Base-by-base conservation (phyloP, 1,140 invertebrate genomes). In the Delia radicum region DNA sequence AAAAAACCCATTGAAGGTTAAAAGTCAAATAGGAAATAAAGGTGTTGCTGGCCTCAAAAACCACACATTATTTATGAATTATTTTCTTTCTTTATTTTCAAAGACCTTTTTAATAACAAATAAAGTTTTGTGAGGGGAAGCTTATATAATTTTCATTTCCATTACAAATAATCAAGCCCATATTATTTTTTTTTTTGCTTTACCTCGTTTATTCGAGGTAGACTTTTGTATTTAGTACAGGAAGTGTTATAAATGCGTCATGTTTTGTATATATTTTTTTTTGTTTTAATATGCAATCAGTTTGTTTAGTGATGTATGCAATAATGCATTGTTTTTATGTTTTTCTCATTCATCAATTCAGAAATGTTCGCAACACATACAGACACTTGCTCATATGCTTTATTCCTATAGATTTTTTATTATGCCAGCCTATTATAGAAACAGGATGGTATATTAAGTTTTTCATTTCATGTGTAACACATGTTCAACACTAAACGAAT, bases 241-340 rank as follows among this genome's bases (percentile, higher is more conserved):
- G 46, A 55, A 21, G 48, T 21, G 48, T 55, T 55, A 55, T 55
- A 55, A 55, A 55, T 55, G 48, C 48, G 48, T 55, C 48, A 55
- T 55, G n/a, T n/a, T n/a, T n/a, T n/a, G n/a, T n/a, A n/a, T n/a
- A n/a, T n/a, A n/a, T n/a, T n/a, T n/a, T n/a, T n/a, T n/a, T 55
- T 55, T 55, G 48, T n/a, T 55, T 55, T 55, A 55, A 55, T 55
- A 55, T 55, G 48, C 48, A 55, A 55, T 55, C 48, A 55, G 24
- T 18, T 55, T 55, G 48, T 55, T 55, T 55, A 55, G 48, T 55
- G 48, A 55, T 55, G 48, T 55, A 55, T 55, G 48, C 48, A 55
- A 55, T 55, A 55, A 55, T 55, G 48, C n/a, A 55, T 55, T 55
- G 48, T 55, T 55, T 21, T 55, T 21, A 8, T 55, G n/a, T n/a